A percentile compares a stretch with the other conserved stretches of the same genome.
Evolutionary conservation across 2,113 vertebrate species (phyloP).

Genomic region (Protobothrops mucrosquamatus): DNA sequence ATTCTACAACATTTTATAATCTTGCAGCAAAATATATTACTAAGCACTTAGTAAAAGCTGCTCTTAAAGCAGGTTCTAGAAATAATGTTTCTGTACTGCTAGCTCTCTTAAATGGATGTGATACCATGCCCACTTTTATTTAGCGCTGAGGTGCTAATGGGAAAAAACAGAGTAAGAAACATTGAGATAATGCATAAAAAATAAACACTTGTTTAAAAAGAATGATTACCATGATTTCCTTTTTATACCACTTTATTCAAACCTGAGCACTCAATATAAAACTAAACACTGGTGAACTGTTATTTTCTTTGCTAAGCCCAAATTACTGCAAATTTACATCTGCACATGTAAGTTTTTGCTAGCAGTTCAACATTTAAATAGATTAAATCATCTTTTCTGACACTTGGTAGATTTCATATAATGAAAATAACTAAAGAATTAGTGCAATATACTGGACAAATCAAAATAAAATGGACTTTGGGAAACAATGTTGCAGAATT

Average conservation of each 20-base stretch:
- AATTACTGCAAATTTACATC: slow-evolving; percentile 74
- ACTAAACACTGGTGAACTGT: slow-evolving; percentile 77
- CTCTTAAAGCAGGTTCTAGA: slow-evolving; percentile 65
- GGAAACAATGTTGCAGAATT: slow-evolving; percentile 74
- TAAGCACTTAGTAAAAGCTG: slow-evolving; percentile 52
- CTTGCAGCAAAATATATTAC: slow-evolving; percentile 38
- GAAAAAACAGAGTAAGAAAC: slow-evolving; percentile 26
- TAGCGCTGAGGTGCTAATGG: slow-evolving; percentile 2
- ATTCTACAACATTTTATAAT: slow-evolving; percentile 1
- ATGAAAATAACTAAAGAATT: slow-evolving; percentile 80
- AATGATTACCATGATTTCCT: slow-evolving; percentile 21
- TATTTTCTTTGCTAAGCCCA: slow-evolving; percentile 72
- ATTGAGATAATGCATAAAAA: slow-evolving; percentile 14
- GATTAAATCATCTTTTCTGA: slow-evolving; percentile 76
- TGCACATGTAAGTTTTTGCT: slow-evolving; percentile 69
- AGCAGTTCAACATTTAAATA: slow-evolving; percentile 77
- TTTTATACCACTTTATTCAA: slow-evolving; percentile 80
- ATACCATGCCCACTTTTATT: slow-evolving; percentile 22
- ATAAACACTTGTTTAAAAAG: slow-evolving; percentile 32
- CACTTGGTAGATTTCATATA: slow-evolving; percentile 78
- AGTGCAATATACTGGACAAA: slow-evolving; percentile 79
- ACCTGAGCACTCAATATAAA: slow-evolving; percentile 82
- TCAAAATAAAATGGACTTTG: slow-evolving; percentile 76
- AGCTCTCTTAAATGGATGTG: slow-evolving; percentile 60
- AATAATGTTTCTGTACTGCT: slow-evolving; percentile 65